phyloP scores from a whole-genome alignment of 2,113 vertebrate genomes.

The Atlantisia rogersi region DNA sequence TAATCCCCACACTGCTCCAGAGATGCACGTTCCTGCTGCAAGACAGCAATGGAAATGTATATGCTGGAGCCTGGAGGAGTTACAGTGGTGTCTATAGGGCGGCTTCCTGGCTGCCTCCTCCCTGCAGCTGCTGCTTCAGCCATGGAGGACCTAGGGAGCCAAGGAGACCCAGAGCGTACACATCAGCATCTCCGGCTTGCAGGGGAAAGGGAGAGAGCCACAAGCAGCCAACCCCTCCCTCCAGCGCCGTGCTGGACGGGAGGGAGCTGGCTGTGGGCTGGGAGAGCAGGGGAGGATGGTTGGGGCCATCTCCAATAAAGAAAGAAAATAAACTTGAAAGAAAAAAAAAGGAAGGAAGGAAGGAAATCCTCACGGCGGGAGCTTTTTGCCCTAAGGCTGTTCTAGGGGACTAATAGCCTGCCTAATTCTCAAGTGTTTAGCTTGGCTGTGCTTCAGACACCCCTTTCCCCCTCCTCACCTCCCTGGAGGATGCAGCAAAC shows the following conservation, averaged over 20 bases:
- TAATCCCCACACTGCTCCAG: background rate
- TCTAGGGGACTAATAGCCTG: background rate
- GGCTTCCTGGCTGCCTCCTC: constrained; percentile 4
- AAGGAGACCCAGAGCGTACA: constrained; percentile 79
- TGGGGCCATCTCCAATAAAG: background rate
- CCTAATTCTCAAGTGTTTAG: accelerated
- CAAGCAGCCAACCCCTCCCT: background rate
- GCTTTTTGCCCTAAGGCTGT: background rate
- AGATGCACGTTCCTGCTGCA: background rate
- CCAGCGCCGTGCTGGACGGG: background rate
- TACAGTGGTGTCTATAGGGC: background rate
- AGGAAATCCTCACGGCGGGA: background rate
- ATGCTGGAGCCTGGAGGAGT: background rate
- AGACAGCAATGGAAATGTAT: background rate
- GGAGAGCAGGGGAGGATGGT: background rate
- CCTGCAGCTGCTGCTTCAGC: background rate
- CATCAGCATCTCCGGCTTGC: constrained; percentile 31
- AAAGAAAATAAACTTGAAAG: background rate
- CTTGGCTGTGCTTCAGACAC: accelerated
- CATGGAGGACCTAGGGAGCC: constrained; percentile 85
- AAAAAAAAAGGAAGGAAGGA: background rate
- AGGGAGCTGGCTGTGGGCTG: background rate
- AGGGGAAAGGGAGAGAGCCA: background rate
- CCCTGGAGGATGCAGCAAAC: background rate
- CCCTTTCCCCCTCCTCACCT: background rate